These are phyloP conservation scores for Teleopsis dalmanni DNA, from an alignment of 1,140 invertebrate genomes.

Conservation along the genomic window DNA sequence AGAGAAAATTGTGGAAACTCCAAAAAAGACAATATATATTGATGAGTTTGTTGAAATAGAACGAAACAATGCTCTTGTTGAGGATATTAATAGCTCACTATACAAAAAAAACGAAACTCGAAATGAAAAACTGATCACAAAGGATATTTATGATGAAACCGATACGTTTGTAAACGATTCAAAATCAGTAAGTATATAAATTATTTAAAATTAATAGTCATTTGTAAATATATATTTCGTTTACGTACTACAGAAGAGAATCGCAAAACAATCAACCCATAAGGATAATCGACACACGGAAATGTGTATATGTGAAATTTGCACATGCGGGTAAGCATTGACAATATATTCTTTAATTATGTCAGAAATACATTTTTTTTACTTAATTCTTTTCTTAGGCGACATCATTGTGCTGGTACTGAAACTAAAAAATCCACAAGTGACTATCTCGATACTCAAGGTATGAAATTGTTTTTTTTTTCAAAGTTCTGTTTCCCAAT, in stretches of 20 bases:
- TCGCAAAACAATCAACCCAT: constrained; percentile 43
- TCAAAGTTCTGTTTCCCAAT: too few relatives aligned
- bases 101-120: constrained; percentile 35
- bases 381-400: constrained; percentile 19
- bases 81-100: constrained; percentile 37
- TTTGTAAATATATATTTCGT: not conserved
- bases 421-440: constrained; percentile 14
- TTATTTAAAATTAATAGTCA: constrained; percentile 6
- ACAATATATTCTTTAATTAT: not conserved
- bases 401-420: constrained; percentile 34
- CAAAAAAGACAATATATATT: constrained; percentile 40
- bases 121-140: constrained; percentile 41
- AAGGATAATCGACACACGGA: constrained; percentile 54
- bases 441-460: too few relatives aligned
- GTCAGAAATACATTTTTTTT: too few relatives aligned
- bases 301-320: constrained; percentile 82
- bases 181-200: constrained; percentile 24
- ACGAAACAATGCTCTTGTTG: constrained; percentile 36
- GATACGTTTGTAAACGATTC: constrained; percentile 40
- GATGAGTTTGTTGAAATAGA: constrained; percentile 43
- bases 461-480: too few relatives aligned
- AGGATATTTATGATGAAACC: constrained; percentile 43
- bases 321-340: constrained; percentile 76
- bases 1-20: constrained; percentile 42
- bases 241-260: constrained; percentile 25